Base-by-base conservation (phyloP, 2,113 vertebrate genomes). In the Aldabrachelys gigantea region DNA sequence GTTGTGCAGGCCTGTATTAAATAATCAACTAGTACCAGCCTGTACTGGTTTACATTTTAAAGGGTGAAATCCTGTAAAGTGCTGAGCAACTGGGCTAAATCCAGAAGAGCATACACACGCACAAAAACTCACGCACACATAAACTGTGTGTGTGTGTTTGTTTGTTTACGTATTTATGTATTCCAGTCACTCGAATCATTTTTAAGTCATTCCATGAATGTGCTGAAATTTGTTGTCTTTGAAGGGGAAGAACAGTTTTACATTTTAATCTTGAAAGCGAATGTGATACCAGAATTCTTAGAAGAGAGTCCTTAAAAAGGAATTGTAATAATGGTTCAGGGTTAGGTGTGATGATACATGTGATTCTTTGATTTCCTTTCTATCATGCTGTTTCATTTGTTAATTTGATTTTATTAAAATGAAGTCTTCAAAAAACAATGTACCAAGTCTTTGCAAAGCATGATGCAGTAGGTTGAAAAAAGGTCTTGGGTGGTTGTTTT, bases 401-500 rank as follows among this genome's bases (percentile, higher is more conserved):
- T 3, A 41, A 72, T 38, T 44, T 11, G 0, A 5, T 79, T 91
- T 87, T 56, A 82, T 80, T 81, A 75, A 88, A 89, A 79, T 47
- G 1, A 79, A 80, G n/a, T 62, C 12, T 65, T 85, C 38, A 38
- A 38, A 75, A 35, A 78, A 72, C 19, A 72, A n/a, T 2, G 6
- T 87, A 62, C n/a, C 12, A 75, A 19, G 72, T 59, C 17, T 79
- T 11, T 79, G 27, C 27, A 50, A 21, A 35, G 69, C 52, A 22
- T 72, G 57, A 81, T 90, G 21, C 84, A 17, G 27, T 56, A 69
- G 69, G 81, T 22, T 24, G 80, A 78, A 87, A 65, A 47, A 82
- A 87, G 2, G 9, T 0, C 0, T 5, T 5, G 41, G 53, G 53
- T 22, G 6, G 53, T 54, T 54, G 53, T 6, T 54, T 54, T 53